Base-by-base conservation (phyloP, 2,113 vertebrate species). In the Chlorocebus sabaeus region DNA sequence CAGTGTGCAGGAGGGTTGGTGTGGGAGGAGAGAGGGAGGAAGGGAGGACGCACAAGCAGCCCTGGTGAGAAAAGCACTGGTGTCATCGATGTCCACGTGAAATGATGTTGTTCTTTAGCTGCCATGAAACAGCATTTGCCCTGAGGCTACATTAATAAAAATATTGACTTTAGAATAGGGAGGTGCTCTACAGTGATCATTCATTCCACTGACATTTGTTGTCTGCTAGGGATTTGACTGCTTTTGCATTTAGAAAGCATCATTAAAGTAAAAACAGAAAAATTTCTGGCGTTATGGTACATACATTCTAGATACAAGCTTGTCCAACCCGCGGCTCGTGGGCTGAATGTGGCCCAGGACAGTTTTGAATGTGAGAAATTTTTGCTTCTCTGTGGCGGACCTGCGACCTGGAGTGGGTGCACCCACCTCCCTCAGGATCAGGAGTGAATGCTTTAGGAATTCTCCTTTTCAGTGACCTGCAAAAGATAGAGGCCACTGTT, bases 291-390 rank as follows among this genome's bases (percentile, higher is more conserved):
- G 3, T 5, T 61, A 35, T 12, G 25, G 25, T 72, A 10, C 25
- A 8, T 25, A 6, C 59, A 25, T 70, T 81, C 40, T 55, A 45
- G 67, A 17, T 3, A 20, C 13, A 23, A 72, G 52, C 57, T 59
- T 59, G 57, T 59, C 57, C 22, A 59, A 59, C 57, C 57, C 8
- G 0, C 0, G 3, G 0, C 0, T 38, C 38, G 38, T 38, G 38
- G 38, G 38, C 38, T 38, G 38, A 38, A 59, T 59, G 22, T 59
- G 57, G 22, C 0, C 57, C 57, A 59, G 22, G 57, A 59, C 57
- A 59, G 57, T 9, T 57, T 59, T 9, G 8, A 59, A 23, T 9
- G 57, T 59, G 22, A 59, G 8, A 38, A 38, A 38, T 59, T 59
- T 59, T 59, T 59, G 57, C 1, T 59, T 59, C 0, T 59, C 22